phyloP scores from a whole-genome alignment of 1,140 invertebrate genomes.

The Papilio helenus region DNA sequence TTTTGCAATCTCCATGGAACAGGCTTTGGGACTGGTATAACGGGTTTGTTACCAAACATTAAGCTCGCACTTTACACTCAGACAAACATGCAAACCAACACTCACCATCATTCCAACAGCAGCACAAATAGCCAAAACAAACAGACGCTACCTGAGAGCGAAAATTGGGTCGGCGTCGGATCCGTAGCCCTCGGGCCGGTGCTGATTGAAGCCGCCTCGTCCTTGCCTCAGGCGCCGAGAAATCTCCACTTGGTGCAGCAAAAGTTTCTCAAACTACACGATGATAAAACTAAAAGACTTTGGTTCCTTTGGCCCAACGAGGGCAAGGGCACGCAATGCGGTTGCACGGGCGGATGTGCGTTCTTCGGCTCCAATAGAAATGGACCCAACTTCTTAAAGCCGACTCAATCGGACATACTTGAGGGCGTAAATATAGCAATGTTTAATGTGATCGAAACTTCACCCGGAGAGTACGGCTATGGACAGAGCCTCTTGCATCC shows the following conservation, averaged over 20 bases:
- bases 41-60: conserved; percentile 91
- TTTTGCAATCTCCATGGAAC: conserved; percentile 97
- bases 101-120: conserved; percentile 71
- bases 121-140: conserved; percentile 71
- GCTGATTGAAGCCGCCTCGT: conserved; percentile 95
- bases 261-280: conserved; percentile 94
- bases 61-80: conserved; percentile 78
- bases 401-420: conserved; percentile 89
- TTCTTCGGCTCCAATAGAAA: conserved; percentile 97
- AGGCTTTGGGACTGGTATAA: conserved; percentile 94
- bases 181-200: conserved; percentile 95
- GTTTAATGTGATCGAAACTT: conserved; percentile 80
- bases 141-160: conserved; percentile 76
- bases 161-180: conserved; percentile 96
- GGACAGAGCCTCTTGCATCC: conserved; percentile 96
- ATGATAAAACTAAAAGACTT: conserved; percentile 92
- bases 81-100: conserved; percentile 76
- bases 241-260: conserved; percentile 91
- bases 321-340: conserved; percentile 89
- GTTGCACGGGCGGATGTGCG: conserved; percentile 96
- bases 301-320: conserved; percentile 97
- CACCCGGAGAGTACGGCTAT: conserved; percentile 89
- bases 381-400: conserved; percentile 94
- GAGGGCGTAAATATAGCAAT: conserved; percentile 92
- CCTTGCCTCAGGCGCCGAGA: conserved; percentile 88